Evolutionary conservation across 2,113 vertebrate genomes (phyloP).

Genomic region (Vanacampus margaritifer): DNA sequence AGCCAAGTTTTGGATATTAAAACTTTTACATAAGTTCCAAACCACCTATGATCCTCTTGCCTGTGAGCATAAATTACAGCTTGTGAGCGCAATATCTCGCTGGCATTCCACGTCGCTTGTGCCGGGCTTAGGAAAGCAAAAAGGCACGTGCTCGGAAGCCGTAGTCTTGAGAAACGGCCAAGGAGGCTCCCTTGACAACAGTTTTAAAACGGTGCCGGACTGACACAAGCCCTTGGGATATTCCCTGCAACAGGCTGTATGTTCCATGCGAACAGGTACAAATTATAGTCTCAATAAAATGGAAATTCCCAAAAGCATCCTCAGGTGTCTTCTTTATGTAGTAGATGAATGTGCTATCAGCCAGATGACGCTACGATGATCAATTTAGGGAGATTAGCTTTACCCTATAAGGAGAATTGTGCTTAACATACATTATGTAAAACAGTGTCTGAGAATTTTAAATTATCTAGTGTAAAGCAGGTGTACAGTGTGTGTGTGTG

Average conservation of each 20-base stretch:
- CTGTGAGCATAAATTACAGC: slow-evolving; percentile 73
- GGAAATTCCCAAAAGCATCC: slow-evolving; percentile 55
- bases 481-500: slow-evolving; percentile 1
- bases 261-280: slow-evolving; percentile 58
- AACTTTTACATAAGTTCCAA: slow-evolving; percentile 52
- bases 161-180: slow-evolving; percentile 52
- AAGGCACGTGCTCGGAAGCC: slow-evolving; percentile 63
- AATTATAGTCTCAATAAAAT: slow-evolving; percentile 58
- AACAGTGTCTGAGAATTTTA: slow-evolving; percentile 1
- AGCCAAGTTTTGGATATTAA: slow-evolving; percentile 72
- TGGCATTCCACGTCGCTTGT: slow-evolving; percentile 49
- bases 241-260: slow-evolving; percentile 55
- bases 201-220: slow-evolving; percentile 56
- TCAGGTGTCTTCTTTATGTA: slow-evolving; percentile 58
- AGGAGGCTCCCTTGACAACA: slow-evolving; percentile 58
- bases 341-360: slow-evolving; percentile 45
- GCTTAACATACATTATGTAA: slow-evolving; percentile 5
- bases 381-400: slow-evolving; percentile 9
- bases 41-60: slow-evolving; percentile 65
- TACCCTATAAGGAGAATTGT: slow-evolving; percentile 12
- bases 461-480: slow-evolving; percentile 8
- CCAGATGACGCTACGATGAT: slow-evolving; percentile 22
- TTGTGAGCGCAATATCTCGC: slow-evolving; percentile 72
- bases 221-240: slow-evolving; percentile 58
- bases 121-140: slow-evolving; percentile 71